A percentile compares a stretch with the other conserved stretches of the same genome.
phyloP scores from a whole-genome alignment of 2,888 invertebrate genomes.

The Noctuana brunneofusca region DNA sequence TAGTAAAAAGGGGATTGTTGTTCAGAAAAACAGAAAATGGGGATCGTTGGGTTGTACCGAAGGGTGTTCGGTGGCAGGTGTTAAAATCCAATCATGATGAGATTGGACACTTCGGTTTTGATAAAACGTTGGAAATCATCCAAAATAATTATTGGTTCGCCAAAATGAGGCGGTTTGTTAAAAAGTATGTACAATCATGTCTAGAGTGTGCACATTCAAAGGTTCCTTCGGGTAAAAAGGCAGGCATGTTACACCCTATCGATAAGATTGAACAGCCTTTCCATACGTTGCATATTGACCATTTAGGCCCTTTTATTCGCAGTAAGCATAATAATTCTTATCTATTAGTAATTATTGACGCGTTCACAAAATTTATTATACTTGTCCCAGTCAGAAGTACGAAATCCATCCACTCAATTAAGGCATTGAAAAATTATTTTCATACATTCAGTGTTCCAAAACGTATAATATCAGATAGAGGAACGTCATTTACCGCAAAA shows the following conservation, averaged over 20 bases:
- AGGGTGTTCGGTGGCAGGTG: constrained; percentile 19
- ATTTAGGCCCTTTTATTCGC: constrained; percentile 31
- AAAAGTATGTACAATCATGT: constrained; percentile 35
- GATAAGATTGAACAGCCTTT: constrained; percentile 13
- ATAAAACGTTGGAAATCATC: constrained; percentile 22
- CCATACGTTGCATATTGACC: constrained; percentile 25
- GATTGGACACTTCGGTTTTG: constrained; percentile 17
- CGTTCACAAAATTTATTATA: constrained; percentile 35
- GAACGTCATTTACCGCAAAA: constrained; percentile 9
- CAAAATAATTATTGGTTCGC: constrained; percentile 29
- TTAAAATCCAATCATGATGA: constrained; percentile 24
- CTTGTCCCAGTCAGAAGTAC: constrained; percentile 33
- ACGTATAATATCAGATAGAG: constrained; percentile 8
- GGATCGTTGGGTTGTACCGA: constrained; percentile 21
- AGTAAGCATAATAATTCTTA: constrained; percentile 28
- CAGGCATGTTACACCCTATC: constrained; percentile 14
- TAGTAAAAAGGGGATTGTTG: constrained; percentile 16
- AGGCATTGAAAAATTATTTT: constrained; percentile 20
- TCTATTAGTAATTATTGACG: constrained; percentile 34
- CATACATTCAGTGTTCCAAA: constrained; percentile 18
- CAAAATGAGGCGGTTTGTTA: constrained; percentile 30
- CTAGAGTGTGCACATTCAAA: constrained; percentile 14
- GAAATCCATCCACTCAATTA: constrained; percentile 24
- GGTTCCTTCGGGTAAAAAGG: constrained; percentile 2
- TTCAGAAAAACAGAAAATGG: constrained; percentile 31